Evolutionary conservation across 1,140 invertebrate genomes (phyloP).

Genomic region (Brachionus koreanus): DNA sequence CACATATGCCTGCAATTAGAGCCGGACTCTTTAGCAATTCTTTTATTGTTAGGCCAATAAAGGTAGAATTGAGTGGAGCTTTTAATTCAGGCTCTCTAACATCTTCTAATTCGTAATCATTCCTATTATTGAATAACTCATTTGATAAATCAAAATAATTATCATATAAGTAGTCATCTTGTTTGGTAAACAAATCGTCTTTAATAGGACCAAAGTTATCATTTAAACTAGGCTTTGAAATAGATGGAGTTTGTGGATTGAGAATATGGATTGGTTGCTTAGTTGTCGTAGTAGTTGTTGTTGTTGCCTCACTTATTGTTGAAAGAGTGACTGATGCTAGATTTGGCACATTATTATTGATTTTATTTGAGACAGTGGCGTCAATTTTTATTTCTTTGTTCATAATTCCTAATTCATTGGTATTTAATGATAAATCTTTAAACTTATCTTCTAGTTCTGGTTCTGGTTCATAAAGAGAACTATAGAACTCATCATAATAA

Average conservation of each 20-base stretch:
- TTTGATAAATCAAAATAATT: not conserved
- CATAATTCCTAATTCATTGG: too few relatives aligned
- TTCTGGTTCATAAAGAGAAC: too few relatives aligned
- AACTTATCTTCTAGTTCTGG: too few relatives aligned
- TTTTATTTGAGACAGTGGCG: too few relatives aligned
- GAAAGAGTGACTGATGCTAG: too few relatives aligned
- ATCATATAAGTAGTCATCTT: not conserved
- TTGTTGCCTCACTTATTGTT: not conserved
- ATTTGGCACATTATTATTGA: too few relatives aligned
- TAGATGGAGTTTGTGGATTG: too few relatives aligned
- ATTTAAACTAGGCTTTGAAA: not conserved
- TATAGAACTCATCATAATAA: not conserved
- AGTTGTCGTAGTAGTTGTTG: not conserved
- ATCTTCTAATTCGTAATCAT: not conserved
- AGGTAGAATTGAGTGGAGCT: not conserved
- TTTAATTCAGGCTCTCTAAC: not conserved
- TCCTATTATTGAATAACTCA: not conserved
- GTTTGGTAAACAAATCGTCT: not conserved
- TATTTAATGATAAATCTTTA: too few relatives aligned
- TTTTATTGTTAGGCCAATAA: not conserved
- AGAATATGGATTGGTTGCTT: too few relatives aligned
- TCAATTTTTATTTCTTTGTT: too few relatives aligned
- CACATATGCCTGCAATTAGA: conserved; percentile 13
- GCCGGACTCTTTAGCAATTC: conserved; percentile 35
- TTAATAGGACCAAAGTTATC: not conserved